A percentile compares a stretch with the other conserved stretches of the same genome.
phyloP scores from a whole-genome alignment of 2,113 vertebrate species.

The Saccopteryx leptura region DNA sequence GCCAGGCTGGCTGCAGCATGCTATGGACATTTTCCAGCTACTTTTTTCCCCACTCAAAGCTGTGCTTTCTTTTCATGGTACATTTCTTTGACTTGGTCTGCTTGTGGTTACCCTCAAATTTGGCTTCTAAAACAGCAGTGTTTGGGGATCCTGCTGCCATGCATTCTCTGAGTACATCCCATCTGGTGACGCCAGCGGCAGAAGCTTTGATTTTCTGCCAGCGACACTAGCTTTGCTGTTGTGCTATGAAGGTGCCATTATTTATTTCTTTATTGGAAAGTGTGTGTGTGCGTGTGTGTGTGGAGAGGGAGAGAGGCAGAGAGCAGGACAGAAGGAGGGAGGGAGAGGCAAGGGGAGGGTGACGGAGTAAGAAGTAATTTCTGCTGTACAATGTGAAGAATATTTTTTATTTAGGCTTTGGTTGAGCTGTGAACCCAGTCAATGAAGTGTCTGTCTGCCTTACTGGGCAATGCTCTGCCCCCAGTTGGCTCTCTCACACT shows the following conservation, averaged over 20 bases:
- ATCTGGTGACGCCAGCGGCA: not conserved
- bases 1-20: not conserved
- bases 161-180: not conserved
- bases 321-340: not conserved
- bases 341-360: not conserved
- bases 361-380: not conserved
- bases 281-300: not conserved
- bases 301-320: not conserved
- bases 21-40: not conserved
- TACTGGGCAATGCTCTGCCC: not conserved
- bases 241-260: not conserved
- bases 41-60: not conserved
- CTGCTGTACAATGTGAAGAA: not conserved
- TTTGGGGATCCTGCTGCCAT: not conserved
- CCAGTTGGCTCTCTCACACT: not conserved
- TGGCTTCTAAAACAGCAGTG: not conserved
- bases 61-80: not conserved
- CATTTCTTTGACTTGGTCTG: constrained; percentile 7
- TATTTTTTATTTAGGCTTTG: not conserved
- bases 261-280: not conserved
- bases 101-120: not conserved
- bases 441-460: not conserved
- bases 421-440: not conserved
- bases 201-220: not conserved
- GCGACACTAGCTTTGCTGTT: not conserved